A percentile compares a stretch with the other conserved stretches of the same genome.
These are phyloP conservation scores for Leucozona laternaria DNA, from an alignment of 2,888 invertebrate genomes.

Conservation along the genomic window DNA sequence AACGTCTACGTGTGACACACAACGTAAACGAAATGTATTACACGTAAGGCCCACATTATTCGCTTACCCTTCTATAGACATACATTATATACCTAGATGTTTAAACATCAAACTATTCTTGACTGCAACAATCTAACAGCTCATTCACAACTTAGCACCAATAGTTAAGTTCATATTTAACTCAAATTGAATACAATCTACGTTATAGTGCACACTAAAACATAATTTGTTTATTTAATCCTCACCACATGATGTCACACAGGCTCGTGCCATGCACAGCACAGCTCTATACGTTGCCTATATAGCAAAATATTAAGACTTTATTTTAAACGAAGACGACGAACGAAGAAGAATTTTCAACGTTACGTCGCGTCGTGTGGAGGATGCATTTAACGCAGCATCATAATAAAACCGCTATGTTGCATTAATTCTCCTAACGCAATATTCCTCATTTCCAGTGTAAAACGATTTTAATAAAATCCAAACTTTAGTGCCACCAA, in stretches of 20 bases:
- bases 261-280: slow-evolving; percentile 63
- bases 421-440: slow-evolving; percentile 43
- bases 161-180: slow-evolving; percentile 29
- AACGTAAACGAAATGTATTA: no score
- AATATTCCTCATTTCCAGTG: slow-evolving; percentile 47
- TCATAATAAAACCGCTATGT: slow-evolving; percentile 48
- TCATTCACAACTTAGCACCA: slow-evolving; percentile 33
- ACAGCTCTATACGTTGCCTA: slow-evolving; percentile 8
- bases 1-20: no score
- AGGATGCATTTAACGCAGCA: slow-evolving; percentile 22
- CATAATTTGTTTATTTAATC: slow-evolving; percentile 36
- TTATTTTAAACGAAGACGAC: slow-evolving; percentile 1
- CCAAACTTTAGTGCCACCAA: slow-evolving; percentile 61
- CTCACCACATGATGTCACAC: slow-evolving; percentile 65
- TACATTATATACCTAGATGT: no score
- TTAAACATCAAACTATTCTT: no score
- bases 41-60: no score
- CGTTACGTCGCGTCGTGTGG: not conserved
- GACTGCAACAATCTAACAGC: slow-evolving; percentile 32
- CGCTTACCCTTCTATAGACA: no score
- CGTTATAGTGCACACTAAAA: slow-evolving; percentile 31
- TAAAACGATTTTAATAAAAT: slow-evolving; percentile 66
- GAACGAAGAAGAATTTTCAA: not conserved
- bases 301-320: not conserved
- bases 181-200: slow-evolving; percentile 57